These are phyloP conservation scores for Agelastica alni DNA, from an alignment of 2,888 invertebrate genomes.

Conservation along the genomic window DNA sequence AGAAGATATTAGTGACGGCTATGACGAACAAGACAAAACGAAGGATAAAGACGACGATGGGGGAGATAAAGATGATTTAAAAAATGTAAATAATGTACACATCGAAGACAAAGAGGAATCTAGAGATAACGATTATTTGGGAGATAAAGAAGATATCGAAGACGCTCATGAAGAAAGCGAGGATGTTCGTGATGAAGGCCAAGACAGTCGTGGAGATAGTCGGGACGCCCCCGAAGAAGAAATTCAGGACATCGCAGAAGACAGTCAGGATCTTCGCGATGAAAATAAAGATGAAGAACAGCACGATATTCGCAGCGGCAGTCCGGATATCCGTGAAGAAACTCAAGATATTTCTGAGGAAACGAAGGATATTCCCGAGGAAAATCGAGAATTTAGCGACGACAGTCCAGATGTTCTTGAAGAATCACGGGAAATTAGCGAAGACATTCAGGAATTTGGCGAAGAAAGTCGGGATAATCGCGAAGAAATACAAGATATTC, in stretches of 20 bases:
- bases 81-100: not conserved
- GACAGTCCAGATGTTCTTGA: not conserved
- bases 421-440: slow-evolving; percentile 3
- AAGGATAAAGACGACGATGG: not conserved
- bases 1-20: not conserved
- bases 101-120: slow-evolving; percentile 3
- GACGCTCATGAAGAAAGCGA: slow-evolving; percentile 2
- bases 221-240: not conserved
- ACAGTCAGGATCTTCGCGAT: not conserved
- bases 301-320: too few relatives aligned
- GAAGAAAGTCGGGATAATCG: slow-evolving; percentile 5
- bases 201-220: not conserved
- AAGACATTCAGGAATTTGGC: not conserved
- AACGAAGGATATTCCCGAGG: not conserved
- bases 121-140: not conserved
- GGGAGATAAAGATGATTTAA: not conserved
- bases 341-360: slow-evolving; percentile 9
- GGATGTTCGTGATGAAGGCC: too few relatives aligned
- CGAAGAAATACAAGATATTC: slow-evolving; percentile 2
- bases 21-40: not conserved
- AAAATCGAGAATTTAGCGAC: not conserved
- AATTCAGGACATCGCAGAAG: not conserved
- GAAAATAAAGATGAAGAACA: slow-evolving; percentile 10
- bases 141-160: slow-evolving; percentile 5
- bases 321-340: too few relatives aligned